Base-by-base conservation (phyloP, 2,888 invertebrate species). In the Oscheius onirici region DNA sequence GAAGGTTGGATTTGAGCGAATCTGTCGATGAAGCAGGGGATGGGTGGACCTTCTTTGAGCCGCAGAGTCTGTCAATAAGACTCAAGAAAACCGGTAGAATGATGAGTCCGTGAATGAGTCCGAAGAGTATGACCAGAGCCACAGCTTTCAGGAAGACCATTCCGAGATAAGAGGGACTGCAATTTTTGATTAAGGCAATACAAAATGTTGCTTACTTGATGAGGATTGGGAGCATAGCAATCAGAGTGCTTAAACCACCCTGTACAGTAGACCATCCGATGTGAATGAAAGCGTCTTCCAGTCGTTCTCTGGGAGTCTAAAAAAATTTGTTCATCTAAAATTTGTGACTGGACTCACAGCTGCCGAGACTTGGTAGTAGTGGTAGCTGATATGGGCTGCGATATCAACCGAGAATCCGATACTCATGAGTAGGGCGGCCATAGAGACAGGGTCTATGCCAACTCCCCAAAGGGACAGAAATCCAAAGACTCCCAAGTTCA, bases 331-430 rank as follows among this genome's bases (percentile, higher is more conserved):
- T 28, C 15, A 3, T n/a, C 24, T 41, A 1, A 13, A 22, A n/a
- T 1, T 15, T 15, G 54, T 34, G n/a, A n/a, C n/a, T n/a, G n/a
- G n/a, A 22, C 74, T 72, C 28, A 82, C 82, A 63, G 72, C 51
- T 34, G 73, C 73, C 28, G 75, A 75, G 11, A 74, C 75, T n/a
- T 75, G 73, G 68, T 82, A 83, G 63, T 78, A 82, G 54, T 83
- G 82, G 70, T 83, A 83, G 44, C 77, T 79, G 67, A 83, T 82
- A 67, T 83, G 83, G 13, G 83, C 82, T 34, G 79, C 76, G 54
- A 83, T 82, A 69, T 83, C 83, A 10, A 83, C 83, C 0, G 81
- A 80, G 55, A 82, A 83, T 51, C 83, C 83, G 61, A 83, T 82
- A 6, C 80, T 77, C 83, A 83, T 83, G 6, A 83, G 73, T 34